These are phyloP conservation scores for Junonia oenone DNA, from an alignment of 2,888 invertebrate genomes.

Conservation along the genomic window DNA sequence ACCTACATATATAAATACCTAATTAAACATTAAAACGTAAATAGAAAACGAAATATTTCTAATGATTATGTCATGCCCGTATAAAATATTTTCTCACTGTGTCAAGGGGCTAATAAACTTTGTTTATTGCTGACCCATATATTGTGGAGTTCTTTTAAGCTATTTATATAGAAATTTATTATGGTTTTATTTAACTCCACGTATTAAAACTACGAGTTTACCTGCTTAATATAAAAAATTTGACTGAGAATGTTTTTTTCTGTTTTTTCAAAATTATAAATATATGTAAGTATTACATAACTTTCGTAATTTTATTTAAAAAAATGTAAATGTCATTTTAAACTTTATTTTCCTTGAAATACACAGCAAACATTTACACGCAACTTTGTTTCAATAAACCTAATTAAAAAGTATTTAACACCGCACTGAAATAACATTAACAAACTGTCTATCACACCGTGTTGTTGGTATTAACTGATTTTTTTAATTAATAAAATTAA, in stretches of 20 bases:
- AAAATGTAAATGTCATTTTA: not conserved
- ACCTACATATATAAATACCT: too few relatives aligned
- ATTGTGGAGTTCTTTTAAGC: slow-evolving; percentile 4
- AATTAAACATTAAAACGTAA: too few relatives aligned
- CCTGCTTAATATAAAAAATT: too few relatives aligned
- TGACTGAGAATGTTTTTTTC: too few relatives aligned
- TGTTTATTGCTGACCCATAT: slow-evolving; percentile 14
- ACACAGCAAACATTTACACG: not conserved
- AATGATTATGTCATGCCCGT: slow-evolving; percentile 10
- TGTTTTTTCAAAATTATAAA: too few relatives aligned
- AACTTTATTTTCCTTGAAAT: not conserved
- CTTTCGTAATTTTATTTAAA: too few relatives aligned
- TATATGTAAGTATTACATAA: too few relatives aligned
- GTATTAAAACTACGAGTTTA: not conserved
- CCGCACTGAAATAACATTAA: slow-evolving; percentile 11
- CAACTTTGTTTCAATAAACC: slow-evolving; percentile 43
- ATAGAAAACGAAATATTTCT: not conserved
- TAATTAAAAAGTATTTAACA: slow-evolving; percentile 55
- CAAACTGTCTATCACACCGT: not conserved
- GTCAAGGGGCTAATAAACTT: slow-evolving; percentile 20
- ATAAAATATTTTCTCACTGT: slow-evolving; percentile 2
- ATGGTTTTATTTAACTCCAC: not conserved
- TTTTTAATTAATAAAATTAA: too few relatives aligned
- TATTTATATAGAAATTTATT: not conserved
- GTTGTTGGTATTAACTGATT: too few relatives aligned